Base-by-base conservation (phyloP, 1,140 invertebrate species). In the Pemphigus obesinymphae region DNA sequence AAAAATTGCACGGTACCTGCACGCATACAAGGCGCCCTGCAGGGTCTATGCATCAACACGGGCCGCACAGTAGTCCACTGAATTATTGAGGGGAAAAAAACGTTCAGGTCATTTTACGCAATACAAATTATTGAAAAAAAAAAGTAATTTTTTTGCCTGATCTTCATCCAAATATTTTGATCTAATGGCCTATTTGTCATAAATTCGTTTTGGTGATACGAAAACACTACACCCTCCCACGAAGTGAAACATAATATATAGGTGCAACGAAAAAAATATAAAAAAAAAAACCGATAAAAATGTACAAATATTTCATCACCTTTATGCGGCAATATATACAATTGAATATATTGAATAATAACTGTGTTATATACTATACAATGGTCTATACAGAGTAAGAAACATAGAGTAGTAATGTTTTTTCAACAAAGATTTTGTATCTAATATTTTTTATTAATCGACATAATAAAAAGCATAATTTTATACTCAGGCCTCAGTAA, bases 161-260 rank as follows among this genome's bases (percentile, higher is more conserved):
- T 61, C 20, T 29, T 10, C 17, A 11, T 11, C 50, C 53, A 80
- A 80, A 80, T 80, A 80, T 80, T 80, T 80, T 80, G 76, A 80
- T 80, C 37, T 29, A 43, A 58, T 26, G 55, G 37, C 40, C 76
- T 63, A 80, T 80, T 80, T 80, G 76, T 80, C 76, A 80, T 80
- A 55, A 26, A 55, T 61, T 80, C 43, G 34, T 48, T 61, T 63
- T 29, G 55, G 55, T 3, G 7, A 37, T n/a, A n/a, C 7, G 6
- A 80, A 80, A 40, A 53, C 8, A 75, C 20, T 34, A 58, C n/a
- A 58, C 75, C 34, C 75, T 37, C 73, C 29, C 31, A 58, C 23
- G 29, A n/a, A 75, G 50, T n/a, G n/a, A n/a, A n/a, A n/a, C n/a
- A n/a, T n/a, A n/a, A n/a, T n/a, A n/a, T n/a, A n/a, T n/a, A 23